A percentile compares a stretch with the other conserved stretches of the same genome.
Conservation (phyloP, 2,797 vertebrate species). For the Argyrosomus regius region DNA sequence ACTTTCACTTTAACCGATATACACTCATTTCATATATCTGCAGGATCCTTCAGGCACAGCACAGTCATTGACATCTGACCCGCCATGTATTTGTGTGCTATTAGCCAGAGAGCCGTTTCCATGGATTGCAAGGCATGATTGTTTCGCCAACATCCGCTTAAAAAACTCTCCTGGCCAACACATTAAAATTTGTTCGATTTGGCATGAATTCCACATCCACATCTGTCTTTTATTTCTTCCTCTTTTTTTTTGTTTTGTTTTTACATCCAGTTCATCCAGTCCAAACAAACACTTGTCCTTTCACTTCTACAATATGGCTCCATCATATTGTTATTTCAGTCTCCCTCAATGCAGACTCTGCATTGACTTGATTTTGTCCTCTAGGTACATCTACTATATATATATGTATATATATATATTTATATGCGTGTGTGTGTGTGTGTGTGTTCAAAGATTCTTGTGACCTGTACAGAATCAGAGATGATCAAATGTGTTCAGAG, state of each 20-base stretch:
- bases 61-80: conserved; percentile 53
- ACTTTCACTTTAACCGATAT: conserved; percentile 71
- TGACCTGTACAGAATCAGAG: conserved; percentile 80
- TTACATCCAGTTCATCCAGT: conserved; percentile 50
- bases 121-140: conserved; percentile 38
- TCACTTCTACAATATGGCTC: conserved; percentile 61
- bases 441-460: conserved; percentile 70
- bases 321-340: conserved; percentile 49
- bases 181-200: conserved; percentile 52
- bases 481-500: conserved; percentile 52
- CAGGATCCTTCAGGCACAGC: conserved; percentile 59
- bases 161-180: conserved; percentile 36
- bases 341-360: conserved; percentile 44
- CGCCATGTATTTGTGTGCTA: conserved; percentile 34
- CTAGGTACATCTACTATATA: conserved; percentile 74
- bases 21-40: conserved; percentile 67
- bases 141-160: conserved; percentile 40
- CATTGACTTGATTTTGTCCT: conserved; percentile 59
- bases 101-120: conserved; percentile 49
- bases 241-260: conserved; percentile 38
- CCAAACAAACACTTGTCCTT: conserved; percentile 42
- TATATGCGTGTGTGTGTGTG: conserved; percentile 42
- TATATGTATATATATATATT: conserved; percentile 65
- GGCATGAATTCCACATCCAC: conserved; percentile 61
- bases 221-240: conserved; percentile 36